Conservation (phyloP, 2,797 vertebrate species). For the Neomorphus geoffroyi region DNA sequence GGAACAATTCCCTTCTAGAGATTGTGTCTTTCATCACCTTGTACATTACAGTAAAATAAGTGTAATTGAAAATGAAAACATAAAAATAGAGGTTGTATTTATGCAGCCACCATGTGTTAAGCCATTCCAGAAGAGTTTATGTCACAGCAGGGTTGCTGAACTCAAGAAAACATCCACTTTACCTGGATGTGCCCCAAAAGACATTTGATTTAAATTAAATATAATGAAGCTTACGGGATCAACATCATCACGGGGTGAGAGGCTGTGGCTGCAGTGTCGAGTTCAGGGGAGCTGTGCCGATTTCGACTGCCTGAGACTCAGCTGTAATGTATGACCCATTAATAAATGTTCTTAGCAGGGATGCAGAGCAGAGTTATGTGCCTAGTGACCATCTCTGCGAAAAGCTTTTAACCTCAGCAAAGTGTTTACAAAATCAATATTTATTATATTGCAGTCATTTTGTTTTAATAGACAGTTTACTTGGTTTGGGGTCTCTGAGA, state of each 20-base stretch:
- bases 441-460: not conserved
- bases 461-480: not conserved
- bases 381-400: not conserved
- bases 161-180: not conserved
- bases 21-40: not conserved
- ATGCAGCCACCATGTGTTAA: not conserved
- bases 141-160: not conserved
- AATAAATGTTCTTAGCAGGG: not conserved
- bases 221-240: not conserved
- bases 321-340: rapidly evolving
- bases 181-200: not conserved
- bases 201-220: not conserved
- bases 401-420: not conserved
- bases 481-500: not conserved
- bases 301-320: not conserved
- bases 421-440: not conserved
- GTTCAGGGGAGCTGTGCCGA: not conserved
- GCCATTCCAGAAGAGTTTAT: not conserved
- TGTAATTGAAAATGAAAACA: not conserved
- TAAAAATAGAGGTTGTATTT: not conserved
- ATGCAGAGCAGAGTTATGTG: not conserved
- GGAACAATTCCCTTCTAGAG: not conserved
- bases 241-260: not conserved
- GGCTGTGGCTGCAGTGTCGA: not conserved
- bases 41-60: not conserved